phyloP scores from a whole-genome alignment of 1,140 invertebrate genomes.

The Diachasmimorpha longicaudata region DNA sequence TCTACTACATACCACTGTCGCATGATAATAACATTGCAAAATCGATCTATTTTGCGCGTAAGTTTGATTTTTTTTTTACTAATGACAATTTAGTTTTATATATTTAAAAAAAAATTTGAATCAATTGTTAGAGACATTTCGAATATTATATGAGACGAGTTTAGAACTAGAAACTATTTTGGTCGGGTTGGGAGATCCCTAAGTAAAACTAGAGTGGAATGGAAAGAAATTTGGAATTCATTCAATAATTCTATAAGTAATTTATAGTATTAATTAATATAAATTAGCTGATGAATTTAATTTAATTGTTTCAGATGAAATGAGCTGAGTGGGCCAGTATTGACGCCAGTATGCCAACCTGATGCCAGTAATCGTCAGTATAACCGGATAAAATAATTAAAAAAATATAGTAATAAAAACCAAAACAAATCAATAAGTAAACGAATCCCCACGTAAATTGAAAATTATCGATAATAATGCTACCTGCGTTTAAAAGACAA shows the following conservation, averaged over 20 bases:
- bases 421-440: conserved; percentile 19
- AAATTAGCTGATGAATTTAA: background rate
- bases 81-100: background rate
- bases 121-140: too few species aligned
- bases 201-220: too few species aligned
- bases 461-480: background rate
- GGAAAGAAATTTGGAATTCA: too few species aligned
- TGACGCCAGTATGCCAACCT: conserved; percentile 59
- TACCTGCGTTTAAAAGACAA: background rate
- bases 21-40: conserved; percentile 9
- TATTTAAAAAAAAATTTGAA: background rate
- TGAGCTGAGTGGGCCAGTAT: conserved; percentile 57
- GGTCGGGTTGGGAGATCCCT: too few species aligned
- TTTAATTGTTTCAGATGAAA: conserved; percentile 42
- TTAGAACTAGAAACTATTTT: too few species aligned
- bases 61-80: background rate
- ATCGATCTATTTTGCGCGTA: background rate
- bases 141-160: too few species aligned
- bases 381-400: background rate
- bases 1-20: background rate
- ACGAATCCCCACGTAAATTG: background rate
- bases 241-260: too few species aligned
- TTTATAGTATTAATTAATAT: too few species aligned
- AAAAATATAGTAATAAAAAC: background rate
- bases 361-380: conserved; percentile 56